Evolutionary conservation across 2,113 vertebrate genomes (phyloP), one percentile per base, ranked within the genome.

Genomic region (Carassius gibelio): DNA sequence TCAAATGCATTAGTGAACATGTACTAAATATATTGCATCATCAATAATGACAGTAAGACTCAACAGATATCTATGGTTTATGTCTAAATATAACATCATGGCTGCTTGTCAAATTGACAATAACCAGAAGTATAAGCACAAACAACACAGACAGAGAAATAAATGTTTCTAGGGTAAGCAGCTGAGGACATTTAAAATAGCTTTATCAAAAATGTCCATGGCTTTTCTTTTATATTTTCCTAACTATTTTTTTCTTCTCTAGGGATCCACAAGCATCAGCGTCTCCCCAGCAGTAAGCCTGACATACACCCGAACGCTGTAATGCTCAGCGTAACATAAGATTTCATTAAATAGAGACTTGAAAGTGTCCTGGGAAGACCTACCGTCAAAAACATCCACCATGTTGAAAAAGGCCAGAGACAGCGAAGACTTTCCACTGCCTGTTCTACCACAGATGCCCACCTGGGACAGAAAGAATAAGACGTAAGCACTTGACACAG

Each of bases 321-420:
- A 71, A 26, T 82, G 17, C 26, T 30, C 9, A 69, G 62, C 26
- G 36, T 64, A 64, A 21, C 7, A 10, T 48, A 30, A 30, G 62
- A 23, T 15, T 8, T 50, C 1, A 36, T 48, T 69, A 68, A 57
- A 85, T 17, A 36, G 68, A 30, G 30, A 48, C 45, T 11, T 48
- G 45, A 3, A 48, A 48, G 45, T 55, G 23, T 23, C 10, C 26
- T 45, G 59, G 21, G 19, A 74, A 59, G 85, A 94, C 96, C 92
- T 86, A 99, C 98, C 98, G 90, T 99, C 97, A 90, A 97, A 99
- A 86, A 99, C 96, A 57, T 99, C 98, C 86, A 99, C 98, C 98
- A 99, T 99, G 91, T 98, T 96, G 96, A 99, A 99, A 90, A 99
- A 98, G 0, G 98, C 98, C 94, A 99, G 90, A 0, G 98, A 99